A percentile compares a stretch with the other conserved stretches of the same genome.
Conservation (phyloP, 2,888 invertebrate species). For the Lymantria monacha region DNA sequence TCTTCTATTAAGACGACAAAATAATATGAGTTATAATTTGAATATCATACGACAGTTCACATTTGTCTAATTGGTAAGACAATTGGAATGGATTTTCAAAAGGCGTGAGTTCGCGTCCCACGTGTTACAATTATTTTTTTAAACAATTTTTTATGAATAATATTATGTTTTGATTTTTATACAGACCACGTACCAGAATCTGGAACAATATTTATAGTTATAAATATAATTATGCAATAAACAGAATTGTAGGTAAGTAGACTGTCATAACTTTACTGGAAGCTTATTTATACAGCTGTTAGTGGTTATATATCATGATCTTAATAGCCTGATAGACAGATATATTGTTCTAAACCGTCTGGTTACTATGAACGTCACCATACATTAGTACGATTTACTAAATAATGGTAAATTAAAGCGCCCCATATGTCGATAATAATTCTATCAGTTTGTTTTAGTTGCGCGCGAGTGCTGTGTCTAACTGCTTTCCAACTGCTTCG, state of each 20-base stretch:
- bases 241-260: conserved; percentile 12
- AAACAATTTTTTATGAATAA: too few relatives aligned
- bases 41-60: too few relatives aligned
- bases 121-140: too few relatives aligned
- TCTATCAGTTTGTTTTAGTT: conserved; percentile 57
- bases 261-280: conserved; percentile 43
- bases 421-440: conserved; percentile 52
- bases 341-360: conserved; percentile 50
- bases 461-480: conserved; percentile 26
- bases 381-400: conserved; percentile 62
- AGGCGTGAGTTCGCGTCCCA: too few relatives aligned
- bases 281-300: conserved; percentile 63
- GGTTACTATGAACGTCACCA: conserved; percentile 66
- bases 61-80: too few relatives aligned
- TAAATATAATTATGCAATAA: conserved; percentile 23
- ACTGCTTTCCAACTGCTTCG: conserved; percentile 35
- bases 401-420: conserved; percentile 58
- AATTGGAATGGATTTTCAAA: too few relatives aligned
- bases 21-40: too few relatives aligned
- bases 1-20: too few relatives aligned
- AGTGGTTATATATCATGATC: conserved; percentile 36
- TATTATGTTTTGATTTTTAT: not conserved
- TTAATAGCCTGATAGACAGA: conserved; percentile 52
- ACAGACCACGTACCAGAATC: not conserved
- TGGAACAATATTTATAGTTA: conserved; percentile 7